phyloP scores from a whole-genome alignment of 2,797 vertebrate species.

The Pelochelys cantorii region DNA sequence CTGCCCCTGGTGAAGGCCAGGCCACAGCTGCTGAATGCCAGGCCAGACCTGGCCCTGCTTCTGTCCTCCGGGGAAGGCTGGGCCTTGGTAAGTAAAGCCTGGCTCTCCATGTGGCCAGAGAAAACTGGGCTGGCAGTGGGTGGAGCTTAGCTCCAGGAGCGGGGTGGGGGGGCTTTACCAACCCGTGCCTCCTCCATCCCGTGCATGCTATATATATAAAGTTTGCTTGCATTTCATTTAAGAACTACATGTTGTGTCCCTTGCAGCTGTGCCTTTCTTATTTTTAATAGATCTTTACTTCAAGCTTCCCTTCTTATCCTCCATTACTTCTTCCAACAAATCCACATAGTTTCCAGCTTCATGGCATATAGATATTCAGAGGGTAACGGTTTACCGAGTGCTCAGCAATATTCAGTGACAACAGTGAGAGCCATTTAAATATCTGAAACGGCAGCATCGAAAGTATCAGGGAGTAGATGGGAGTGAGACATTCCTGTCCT shows the following conservation, averaged over 20 bases:
- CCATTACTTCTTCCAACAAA: neutral
- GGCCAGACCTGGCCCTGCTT: no score
- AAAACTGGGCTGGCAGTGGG: no score
- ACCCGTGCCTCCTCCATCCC: no score
- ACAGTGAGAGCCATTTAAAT: neutral
- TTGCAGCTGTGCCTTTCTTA: neutral
- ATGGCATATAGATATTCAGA: neutral
- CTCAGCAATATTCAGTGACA: neutral
- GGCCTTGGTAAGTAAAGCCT: no score
- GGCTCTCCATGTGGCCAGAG: no score
- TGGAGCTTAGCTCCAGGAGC: no score
- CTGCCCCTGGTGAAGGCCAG: no score
- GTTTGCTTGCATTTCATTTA: neutral
- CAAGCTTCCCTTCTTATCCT: neutral
- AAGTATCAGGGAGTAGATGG: neutral
- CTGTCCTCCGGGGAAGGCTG: no score
- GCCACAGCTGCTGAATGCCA: no score
- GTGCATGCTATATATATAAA: no score
- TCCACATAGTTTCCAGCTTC: neutral
- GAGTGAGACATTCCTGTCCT: neutral
- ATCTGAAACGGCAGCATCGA: neutral
- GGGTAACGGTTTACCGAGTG: rapidly evolving
- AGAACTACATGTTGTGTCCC: neutral
- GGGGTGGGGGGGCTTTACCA: no score
- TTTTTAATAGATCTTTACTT: neutral